Evolutionary conservation across 2,888 invertebrate genomes (phyloP), one percentile per base, ranked within the genome.

Genomic region (Microplitis manilae): DNA sequence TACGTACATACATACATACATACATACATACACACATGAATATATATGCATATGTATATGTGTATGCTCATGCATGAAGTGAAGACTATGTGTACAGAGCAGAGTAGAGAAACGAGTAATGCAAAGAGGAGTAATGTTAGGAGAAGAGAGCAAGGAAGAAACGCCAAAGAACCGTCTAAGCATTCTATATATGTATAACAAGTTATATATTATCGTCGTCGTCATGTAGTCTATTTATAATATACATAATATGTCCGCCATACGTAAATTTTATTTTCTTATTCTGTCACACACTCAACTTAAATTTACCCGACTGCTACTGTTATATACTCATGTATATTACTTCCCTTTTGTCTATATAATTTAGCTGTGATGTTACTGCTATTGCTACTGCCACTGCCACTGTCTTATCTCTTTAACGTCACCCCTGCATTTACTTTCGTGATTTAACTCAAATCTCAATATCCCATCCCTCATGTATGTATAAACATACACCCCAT

Each of bases 241-340:
- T 50, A 50, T 88, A 88, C 86, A 88, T 88, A 87, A 88, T 88
- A 87, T 85, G 84, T 83, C 86, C 85, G 85, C 85, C 87, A 85
- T 87, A 87, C 87, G 84, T 85, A 85, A 85, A 82, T 86, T 82
- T 83, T 84, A 84, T 83, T 83, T 83, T 82, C 81, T 79, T 81
- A 77, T 68, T 69, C 73, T 77, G 59, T 70, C 72, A 67, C 30
- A 73, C 70, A 50, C 71, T 30, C 5, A 65, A 9, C 20, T 62
- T 17, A 62, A 62, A 62, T 62, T 70, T 76, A 73, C 72, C 69
- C 79, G 75, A 82, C 80, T 80, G 80, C 79, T 79, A 62, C 80
- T 82, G 15, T 61, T 67, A 68, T 77, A 71, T 73, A 64, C 73
- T 73, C 76, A 68, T 73, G 77, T 75, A 79, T 80, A 74, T 64